Evolutionary conservation across 2,888 invertebrate species (phyloP), one percentile per base, ranked within the genome.

Genomic region (Drosophila borealis): DNA sequence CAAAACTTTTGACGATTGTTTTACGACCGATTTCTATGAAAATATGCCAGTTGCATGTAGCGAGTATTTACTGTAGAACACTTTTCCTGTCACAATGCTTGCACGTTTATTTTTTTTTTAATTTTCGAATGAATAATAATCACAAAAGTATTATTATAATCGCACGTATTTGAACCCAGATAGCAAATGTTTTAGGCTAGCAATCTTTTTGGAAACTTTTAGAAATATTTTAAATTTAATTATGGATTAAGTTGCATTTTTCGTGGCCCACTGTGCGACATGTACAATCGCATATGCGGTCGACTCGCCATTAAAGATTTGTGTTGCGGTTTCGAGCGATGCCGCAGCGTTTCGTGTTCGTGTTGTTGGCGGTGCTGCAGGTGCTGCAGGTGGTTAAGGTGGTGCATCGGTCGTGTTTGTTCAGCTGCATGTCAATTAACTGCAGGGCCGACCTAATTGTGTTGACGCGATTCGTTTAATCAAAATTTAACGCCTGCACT

Each of bases 301-400:
- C 65, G 70, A 74, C 45, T 69, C 68, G 83, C 70, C 86, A 83
- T 88, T 85, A 88, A 88, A 88, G 88, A 81, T 84, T 88, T 88
- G 80, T 82, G 71, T 70, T 82, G 82, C 51, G 82, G 82, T 70
- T 66, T 80, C 59, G 25, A 67, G 55, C 69, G 77, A 60, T 67
- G 86, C 72, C 70, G 71, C 54, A 50, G 68, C 39, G 60, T 37
- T 62, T 60, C 63, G 60, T 70, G 41, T 21, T 36, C 53, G 21
- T 60, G 60, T 39, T 46, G 63, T 25, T 19, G 42, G 4, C 13
- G 17, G 8, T 42, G 29, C 29, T 57, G 33, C 45, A 39, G 55
- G 34, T 59, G 59, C 14, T 41, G 29, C 45, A 39, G 55, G 34
- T 60, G 59, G 14, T 41, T 29, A 29, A 41, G 50, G 29, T 64